Conservation (phyloP, 2,888 invertebrate genomes). For the Agonopterix arenella region DNA sequence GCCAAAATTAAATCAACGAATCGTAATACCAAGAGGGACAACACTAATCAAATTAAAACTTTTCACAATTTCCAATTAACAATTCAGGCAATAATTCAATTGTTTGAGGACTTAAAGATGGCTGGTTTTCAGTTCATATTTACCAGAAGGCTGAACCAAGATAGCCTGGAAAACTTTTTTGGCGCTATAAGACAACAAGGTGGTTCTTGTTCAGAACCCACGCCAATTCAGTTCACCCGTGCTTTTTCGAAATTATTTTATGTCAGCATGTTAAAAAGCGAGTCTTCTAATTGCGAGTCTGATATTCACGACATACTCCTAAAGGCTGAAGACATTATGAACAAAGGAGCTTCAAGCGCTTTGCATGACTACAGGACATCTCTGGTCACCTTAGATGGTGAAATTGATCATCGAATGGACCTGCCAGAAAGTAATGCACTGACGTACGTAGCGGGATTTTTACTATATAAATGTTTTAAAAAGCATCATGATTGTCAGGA, state of each 20-base stretch:
- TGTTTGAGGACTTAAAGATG: conserved; percentile 8
- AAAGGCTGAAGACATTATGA: conserved; percentile 7
- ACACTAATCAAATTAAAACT: conserved; percentile 4
- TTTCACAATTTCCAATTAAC: conserved; percentile 10
- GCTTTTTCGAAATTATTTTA: conserved; percentile 12
- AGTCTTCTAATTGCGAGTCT: conserved; percentile 7
- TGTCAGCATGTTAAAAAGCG: conserved; percentile 10
- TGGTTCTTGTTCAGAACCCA: conserved; percentile 6
- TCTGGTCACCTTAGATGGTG: too few relatives aligned
- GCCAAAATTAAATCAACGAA: too few relatives aligned
- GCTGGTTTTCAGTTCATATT: conserved; percentile 6
- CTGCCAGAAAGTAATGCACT: too few relatives aligned
- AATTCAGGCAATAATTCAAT: conserved; percentile 7
- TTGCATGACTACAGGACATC: too few relatives aligned
- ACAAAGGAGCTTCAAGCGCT: too few relatives aligned
- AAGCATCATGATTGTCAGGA: too few relatives aligned
- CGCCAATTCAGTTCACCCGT: conserved; percentile 10
- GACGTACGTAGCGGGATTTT: too few relatives aligned
- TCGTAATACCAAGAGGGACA: too few relatives aligned
- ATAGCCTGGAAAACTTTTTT: conserved; percentile 5
- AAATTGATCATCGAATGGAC: too few relatives aligned
- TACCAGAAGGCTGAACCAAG: conserved; percentile 9
- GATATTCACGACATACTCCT: conserved; percentile 10
- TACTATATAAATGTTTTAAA: too few relatives aligned
- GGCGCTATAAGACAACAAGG: conserved; percentile 8